Percentiles rank a stretch among this genome's conserved stretches.
phyloP scores from a whole-genome alignment of 2,888 invertebrate species.

The Drosophila antonietae region DNA sequence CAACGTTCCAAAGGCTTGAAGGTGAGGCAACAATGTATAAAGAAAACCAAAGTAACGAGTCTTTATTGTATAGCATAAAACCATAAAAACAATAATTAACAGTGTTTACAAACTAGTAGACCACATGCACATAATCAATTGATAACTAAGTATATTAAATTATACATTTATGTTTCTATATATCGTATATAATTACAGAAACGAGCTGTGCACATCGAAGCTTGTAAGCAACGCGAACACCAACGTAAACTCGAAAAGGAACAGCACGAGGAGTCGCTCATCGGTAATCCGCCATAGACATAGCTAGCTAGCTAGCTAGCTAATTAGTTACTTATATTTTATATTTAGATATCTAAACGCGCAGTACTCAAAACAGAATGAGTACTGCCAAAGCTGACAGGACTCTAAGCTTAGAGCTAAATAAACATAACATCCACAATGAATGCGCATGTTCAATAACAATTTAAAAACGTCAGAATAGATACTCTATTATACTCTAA shows the following conservation, averaged over 20 bases:
- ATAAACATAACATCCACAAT: constrained; percentile 23
- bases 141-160: constrained; percentile 15
- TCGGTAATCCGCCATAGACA: constrained; percentile 65
- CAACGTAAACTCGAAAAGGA: constrained; percentile 82
- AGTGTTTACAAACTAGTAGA: constrained; percentile 30
- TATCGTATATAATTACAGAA: constrained; percentile 74
- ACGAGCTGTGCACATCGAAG: constrained; percentile 82
- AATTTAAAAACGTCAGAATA: constrained; percentile 10
- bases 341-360: constrained; percentile 12
- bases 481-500: not conserved
- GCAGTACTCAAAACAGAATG: constrained; percentile 1
- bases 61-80: constrained; percentile 52
- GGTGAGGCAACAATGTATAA: constrained; percentile 62
- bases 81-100: constrained; percentile 30
- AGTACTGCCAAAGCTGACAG: not conserved
- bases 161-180: not conserved
- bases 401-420: constrained; percentile 15
- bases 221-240: constrained; percentile 83
- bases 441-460: constrained; percentile 10
- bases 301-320: not conserved
- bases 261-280: constrained; percentile 83
- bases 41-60: constrained; percentile 27
- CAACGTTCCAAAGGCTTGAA: constrained; percentile 82
- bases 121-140: constrained; percentile 47
- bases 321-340: not conserved